Percentiles rank a stretch among this genome's conserved stretches.
These are phyloP conservation scores for Cnemophilus loriae DNA, from an alignment of 2,113 vertebrate species.

Conservation along the genomic window DNA sequence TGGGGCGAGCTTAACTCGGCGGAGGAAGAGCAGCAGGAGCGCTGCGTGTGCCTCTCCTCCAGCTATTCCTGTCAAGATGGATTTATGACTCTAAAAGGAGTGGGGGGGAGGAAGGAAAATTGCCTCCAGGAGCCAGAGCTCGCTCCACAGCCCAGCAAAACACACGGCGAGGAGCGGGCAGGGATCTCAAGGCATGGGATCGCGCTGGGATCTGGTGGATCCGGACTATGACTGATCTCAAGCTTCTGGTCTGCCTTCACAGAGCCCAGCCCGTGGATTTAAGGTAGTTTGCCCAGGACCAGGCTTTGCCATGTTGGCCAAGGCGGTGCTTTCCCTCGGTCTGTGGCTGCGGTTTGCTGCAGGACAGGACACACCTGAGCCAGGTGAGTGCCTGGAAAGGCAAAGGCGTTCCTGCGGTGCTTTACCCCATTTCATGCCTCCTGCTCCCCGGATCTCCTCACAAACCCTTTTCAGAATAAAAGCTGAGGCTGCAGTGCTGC, in stretches of 20 bases:
- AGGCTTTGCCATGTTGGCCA: constrained; percentile 63
- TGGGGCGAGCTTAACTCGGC: not conserved
- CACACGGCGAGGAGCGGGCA: not conserved
- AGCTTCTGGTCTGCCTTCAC: not conserved
- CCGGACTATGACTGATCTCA: not conserved
- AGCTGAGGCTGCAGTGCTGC: not conserved
- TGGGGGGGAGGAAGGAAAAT: not conserved
- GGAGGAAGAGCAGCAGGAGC: not conserved
- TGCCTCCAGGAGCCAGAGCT: not conserved
- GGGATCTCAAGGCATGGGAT: not conserved
- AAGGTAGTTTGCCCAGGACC: not conserved
- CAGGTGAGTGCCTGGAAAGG: constrained; percentile 58
- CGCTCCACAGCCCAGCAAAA: not conserved
- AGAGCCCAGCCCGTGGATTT: not conserved
- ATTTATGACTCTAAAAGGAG: constrained; percentile 36
- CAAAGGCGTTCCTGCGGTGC: rapidly evolving
- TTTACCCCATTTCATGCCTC: not conserved
- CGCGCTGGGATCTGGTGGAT: not conserved
- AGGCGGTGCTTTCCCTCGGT: constrained; percentile 29
- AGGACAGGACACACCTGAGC: constrained; percentile 31
- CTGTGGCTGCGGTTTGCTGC: constrained; percentile 51
- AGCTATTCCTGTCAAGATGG: constrained; percentile 37
- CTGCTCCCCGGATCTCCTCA: not conserved
- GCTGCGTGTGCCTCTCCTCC: not conserved
- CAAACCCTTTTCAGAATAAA: not conserved